A percentile compares a stretch with the other conserved stretches of the same genome.
These are phyloP conservation scores for Bembecia ichneumoniformis DNA, from an alignment of 2,888 invertebrate species.

Conservation along the genomic window DNA sequence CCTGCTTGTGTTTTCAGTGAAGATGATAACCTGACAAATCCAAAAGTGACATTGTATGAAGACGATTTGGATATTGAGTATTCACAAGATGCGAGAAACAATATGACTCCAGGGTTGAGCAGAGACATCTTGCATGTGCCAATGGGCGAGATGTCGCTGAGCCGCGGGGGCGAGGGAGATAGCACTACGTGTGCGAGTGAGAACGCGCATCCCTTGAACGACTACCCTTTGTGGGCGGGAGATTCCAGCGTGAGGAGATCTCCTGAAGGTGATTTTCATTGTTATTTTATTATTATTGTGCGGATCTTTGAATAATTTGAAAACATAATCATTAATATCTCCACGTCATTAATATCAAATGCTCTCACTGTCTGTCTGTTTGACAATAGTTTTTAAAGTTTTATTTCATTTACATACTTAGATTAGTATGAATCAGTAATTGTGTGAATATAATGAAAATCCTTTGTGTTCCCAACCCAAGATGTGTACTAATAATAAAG, in stretches of 20 bases:
- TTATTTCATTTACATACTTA: no score
- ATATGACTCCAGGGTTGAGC: slow-evolving; percentile 9
- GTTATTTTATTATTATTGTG: no score
- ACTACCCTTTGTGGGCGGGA: slow-evolving; percentile 72
- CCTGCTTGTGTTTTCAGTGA: slow-evolving; percentile 60
- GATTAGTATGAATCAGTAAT: no score
- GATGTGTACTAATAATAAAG: no score
- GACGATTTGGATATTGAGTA: slow-evolving; percentile 79
- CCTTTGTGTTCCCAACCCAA: no score
- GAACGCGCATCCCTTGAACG: slow-evolving; percentile 41
- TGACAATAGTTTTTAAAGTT: no score
- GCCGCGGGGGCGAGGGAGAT: slow-evolving; percentile 14
- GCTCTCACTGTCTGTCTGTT: no score
- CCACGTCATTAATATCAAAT: no score
- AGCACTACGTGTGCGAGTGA: slow-evolving; percentile 41
- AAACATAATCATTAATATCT: no score
- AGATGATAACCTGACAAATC: slow-evolving; percentile 78
- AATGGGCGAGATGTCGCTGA: slow-evolving; percentile 23
- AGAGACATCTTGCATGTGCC: slow-evolving; percentile 14
- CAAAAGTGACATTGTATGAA: slow-evolving; percentile 85
- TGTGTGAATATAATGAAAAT: no score
- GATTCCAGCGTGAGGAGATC: slow-evolving; percentile 81
- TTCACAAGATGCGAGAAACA: slow-evolving; percentile 11
- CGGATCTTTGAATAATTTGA: no score
- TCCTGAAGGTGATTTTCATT: slow-evolving; percentile 80